Base-by-base conservation (phyloP, 2,888 invertebrate species). In the Scaptomyza parva region DNA sequence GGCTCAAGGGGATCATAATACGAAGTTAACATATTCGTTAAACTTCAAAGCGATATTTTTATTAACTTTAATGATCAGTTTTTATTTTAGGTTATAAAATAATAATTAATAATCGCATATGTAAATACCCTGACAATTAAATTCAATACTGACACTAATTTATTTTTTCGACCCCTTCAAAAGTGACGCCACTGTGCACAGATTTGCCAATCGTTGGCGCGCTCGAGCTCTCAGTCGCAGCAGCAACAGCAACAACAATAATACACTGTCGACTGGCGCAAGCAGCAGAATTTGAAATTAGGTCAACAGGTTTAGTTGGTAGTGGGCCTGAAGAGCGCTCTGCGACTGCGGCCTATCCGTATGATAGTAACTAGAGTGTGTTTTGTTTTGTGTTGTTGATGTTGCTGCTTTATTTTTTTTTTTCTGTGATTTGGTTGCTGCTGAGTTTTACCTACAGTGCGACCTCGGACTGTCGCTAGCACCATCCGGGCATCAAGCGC, bases 231-330 rank as follows among this genome's bases (percentile, higher is more conserved):
- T 81, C 78, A 60, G 73, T 35, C 47, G 50, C 68, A 70, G 63
- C 77, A 68, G 24, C 71, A 66, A 26, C 60, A 66, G 20, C 70
- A 75, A 22, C 73, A 76, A 69, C 66, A 77, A 67, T 73, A 79
- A 68, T 58, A 73, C 68, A 52, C 70, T 20, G 64, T 55, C 62
- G 61, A 64, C 77, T 76, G 76, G 70, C 78, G 70, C 78, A 78
- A 76, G 78, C 82, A 83, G 83, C 83, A 83, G 88, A 85, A 86
- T 76, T 88, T 88, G 88, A 91, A 91, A 91, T 91, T 91, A 90
- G 91, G 91, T 91, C 91, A 91, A 91, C 91, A 91, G 91, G 90
- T 91, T 91, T 91, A 89, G 89, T 89, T 90, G 88, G 83, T 78
- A 75, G 79, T 76, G 76, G 73, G 70, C 68, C 80, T 79, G 63